Evolutionary conservation across 2,113 vertebrate species (phyloP).

Genomic region (Rousettus leschenaultii): DNA sequence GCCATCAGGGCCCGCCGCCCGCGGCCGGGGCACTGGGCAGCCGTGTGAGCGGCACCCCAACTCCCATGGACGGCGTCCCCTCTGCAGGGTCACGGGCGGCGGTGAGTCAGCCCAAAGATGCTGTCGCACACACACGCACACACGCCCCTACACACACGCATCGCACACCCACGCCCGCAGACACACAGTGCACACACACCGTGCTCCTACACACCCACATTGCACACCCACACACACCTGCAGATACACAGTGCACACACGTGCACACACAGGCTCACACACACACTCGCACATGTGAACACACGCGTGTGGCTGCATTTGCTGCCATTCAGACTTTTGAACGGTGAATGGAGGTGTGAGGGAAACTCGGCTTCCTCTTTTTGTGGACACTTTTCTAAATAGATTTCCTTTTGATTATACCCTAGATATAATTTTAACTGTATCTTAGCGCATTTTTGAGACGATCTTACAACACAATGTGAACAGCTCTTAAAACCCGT

Average conservation of each 20-base stretch:
- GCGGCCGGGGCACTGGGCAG: no score
- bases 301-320: no score
- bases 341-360: not conserved
- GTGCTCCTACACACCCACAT: no score
- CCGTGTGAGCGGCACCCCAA: no score
- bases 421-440: not conserved
- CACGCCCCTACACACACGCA: not conserved
- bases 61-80: no score
- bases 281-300: no score
- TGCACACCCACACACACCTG: no score
- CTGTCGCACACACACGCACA: not conserved
- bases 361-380: constrained; percentile 28
- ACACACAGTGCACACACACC: no score
- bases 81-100: not conserved
- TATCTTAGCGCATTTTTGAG: constrained; percentile 44
- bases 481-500: not conserved
- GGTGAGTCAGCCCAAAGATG: constrained; percentile 36
- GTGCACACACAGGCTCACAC: no score
- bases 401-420: constrained; percentile 52
- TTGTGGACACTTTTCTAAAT: constrained; percentile 31
- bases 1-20: not conserved
- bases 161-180: no score
- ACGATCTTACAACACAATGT: constrained; percentile 1
- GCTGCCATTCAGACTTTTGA: constrained; percentile 35
- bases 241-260: no score